A percentile compares a stretch with the other conserved stretches of the same genome.
phyloP scores from a whole-genome alignment of 2,113 vertebrate species.

The Paracanthobrama guichenoti region DNA sequence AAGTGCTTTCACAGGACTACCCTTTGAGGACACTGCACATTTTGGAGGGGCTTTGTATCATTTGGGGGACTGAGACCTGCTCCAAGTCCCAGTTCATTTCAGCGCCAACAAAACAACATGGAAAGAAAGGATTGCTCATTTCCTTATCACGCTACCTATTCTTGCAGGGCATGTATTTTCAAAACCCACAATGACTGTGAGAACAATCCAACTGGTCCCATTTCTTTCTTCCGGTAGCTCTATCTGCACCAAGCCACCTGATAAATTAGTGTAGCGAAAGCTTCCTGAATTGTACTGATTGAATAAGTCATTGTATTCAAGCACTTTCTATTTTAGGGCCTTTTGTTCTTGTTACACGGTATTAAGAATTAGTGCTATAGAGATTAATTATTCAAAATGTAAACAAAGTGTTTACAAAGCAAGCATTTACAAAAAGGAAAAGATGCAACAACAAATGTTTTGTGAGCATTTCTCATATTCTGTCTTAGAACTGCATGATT shows the following conservation, averaged over 20 bases:
- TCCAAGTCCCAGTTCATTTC: conserved; percentile 34
- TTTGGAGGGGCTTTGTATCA: conserved; percentile 36
- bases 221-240: conserved; percentile 13
- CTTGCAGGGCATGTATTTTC: conserved; percentile 24
- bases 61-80: not conserved
- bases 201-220: conserved; percentile 4
- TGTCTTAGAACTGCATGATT: too few relatives aligned
- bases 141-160: conserved; percentile 42
- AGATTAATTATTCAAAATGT: conserved; percentile 15
- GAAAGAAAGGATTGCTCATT: conserved; percentile 39
- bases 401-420: not conserved
- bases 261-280: conserved; percentile 22
- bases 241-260: conserved; percentile 19
- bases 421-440: not conserved
- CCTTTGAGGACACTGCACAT: conserved; percentile 50
- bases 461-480: too few relatives aligned
- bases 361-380: not conserved
- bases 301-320: not conserved
- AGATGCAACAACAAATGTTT: too few relatives aligned
- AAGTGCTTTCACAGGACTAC: conserved; percentile 51
- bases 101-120: conserved; percentile 37
- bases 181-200: conserved; percentile 1
- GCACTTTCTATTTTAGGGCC: not conserved
- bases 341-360: conserved; percentile 10
- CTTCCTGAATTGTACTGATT: not conserved